These are phyloP conservation scores for Glaucomys volans DNA, from an alignment of 2,113 vertebrate species.

Conservation along the genomic window DNA sequence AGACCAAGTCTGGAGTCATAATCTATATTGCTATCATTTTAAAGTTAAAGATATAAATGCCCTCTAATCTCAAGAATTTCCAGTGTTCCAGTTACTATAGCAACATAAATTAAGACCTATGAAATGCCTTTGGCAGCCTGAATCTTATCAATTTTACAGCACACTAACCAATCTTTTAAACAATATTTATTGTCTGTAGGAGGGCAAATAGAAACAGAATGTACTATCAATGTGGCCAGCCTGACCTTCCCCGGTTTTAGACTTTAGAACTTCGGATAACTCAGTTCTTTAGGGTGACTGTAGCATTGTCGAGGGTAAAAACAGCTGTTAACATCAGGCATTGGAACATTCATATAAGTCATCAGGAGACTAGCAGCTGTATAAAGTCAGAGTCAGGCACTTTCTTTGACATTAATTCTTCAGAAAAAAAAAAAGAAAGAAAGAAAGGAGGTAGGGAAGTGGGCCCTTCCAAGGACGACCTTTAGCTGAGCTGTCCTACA, in stretches of 20 bases:
- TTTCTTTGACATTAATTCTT: constrained; percentile 62
- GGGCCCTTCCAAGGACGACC: constrained; percentile 18
- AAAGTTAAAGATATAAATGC: constrained; percentile 65
- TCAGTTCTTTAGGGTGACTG: not conserved
- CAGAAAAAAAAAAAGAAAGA: not conserved
- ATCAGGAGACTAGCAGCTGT: constrained; percentile 12
- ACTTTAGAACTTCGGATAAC: not conserved
- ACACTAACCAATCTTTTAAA: constrained; percentile 40
- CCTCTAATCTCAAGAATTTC: constrained; percentile 65
- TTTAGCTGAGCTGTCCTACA: constrained; percentile 61
- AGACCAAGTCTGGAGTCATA: constrained; percentile 31
- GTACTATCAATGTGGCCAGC: not conserved
- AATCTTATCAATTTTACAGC: constrained; percentile 54
- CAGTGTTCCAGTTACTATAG: constrained; percentile 71
- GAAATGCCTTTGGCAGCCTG: constrained; percentile 70
- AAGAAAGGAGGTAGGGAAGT: not conserved
- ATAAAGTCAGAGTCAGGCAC: constrained; percentile 19
- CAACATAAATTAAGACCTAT: constrained; percentile 77
- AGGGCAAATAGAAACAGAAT: not conserved
- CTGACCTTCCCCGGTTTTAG: not conserved
- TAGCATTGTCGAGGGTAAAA: not conserved
- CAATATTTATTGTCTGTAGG: constrained; percentile 3
- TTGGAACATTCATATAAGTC: constrained; percentile 39
- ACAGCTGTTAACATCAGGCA: not conserved
- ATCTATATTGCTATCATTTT: constrained; percentile 61